phyloP scores from a whole-genome alignment of 2,797 vertebrate species.

The Diplodus sargus region DNA sequence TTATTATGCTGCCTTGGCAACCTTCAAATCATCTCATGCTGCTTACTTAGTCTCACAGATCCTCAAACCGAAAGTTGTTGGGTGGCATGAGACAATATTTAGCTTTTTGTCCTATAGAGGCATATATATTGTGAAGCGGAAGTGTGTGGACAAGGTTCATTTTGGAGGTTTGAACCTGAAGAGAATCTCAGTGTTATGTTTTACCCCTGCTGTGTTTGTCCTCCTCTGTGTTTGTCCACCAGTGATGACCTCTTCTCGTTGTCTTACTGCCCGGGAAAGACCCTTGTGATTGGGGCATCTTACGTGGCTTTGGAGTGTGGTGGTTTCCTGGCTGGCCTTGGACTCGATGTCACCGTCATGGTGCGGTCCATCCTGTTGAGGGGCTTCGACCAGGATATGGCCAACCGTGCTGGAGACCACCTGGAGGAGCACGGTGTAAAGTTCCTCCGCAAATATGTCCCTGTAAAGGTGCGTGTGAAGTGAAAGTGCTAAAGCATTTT shows the following conservation, averaged over 20 bases:
- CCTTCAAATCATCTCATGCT: background rate
- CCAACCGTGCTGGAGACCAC: conserved; percentile 90
- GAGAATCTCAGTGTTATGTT: background rate
- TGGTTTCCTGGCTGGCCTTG: conserved; percentile 93
- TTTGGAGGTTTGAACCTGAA: background rate
- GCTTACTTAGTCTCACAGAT: background rate
- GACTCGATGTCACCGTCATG: conserved; percentile 95
- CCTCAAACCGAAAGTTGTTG: background rate
- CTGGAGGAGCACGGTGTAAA: conserved; percentile 93
- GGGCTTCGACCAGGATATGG: conserved; percentile 98
- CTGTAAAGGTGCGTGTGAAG: conserved; percentile 84
- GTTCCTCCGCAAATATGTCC: conserved; percentile 91
- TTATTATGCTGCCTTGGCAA: conserved; percentile 26
- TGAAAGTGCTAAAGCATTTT: no score
- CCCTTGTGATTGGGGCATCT: conserved; percentile 94
- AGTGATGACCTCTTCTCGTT: conserved; percentile 97
- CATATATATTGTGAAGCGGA: background rate
- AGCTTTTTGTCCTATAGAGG: no score
- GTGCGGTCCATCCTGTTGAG: conserved; percentile 95
- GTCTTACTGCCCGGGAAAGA: conserved; percentile 94
- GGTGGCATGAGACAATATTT: background rate
- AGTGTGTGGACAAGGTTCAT: background rate
- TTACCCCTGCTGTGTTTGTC: background rate
- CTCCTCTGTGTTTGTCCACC: conserved; percentile 8
- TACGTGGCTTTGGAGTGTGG: conserved; percentile 96